phyloP scores from a whole-genome alignment of 1,140 invertebrate genomes.

The Penaeus indicus region DNA sequence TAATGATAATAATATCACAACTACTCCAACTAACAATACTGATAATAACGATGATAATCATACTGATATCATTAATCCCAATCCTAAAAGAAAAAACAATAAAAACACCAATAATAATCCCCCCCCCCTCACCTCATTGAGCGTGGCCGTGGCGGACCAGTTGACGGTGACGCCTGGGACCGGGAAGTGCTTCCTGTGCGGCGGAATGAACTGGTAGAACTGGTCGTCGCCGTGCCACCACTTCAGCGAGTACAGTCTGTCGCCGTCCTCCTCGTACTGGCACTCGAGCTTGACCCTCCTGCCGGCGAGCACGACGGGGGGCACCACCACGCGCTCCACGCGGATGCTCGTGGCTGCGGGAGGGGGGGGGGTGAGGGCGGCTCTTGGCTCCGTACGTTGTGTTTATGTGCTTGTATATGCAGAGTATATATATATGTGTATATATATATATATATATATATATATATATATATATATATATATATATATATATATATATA shows the following conservation, averaged over 20 bases:
- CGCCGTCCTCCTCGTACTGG: constrained; percentile 83
- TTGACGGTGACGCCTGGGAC: constrained; percentile 56
- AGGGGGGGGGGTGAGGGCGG: neutral
- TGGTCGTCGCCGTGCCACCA: constrained; percentile 85
- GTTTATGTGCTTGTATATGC: neutral
- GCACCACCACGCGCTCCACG: constrained; percentile 64
- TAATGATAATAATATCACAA: no score
- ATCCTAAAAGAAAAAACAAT: neutral
- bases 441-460: neutral
- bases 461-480: neutral
- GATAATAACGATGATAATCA: no score
- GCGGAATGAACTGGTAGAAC: constrained; percentile 81
- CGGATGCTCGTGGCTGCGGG: constrained; percentile 49
- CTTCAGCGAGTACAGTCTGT: constrained; percentile 85
- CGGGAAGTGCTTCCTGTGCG: constrained; percentile 53
- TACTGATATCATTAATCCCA: no score
- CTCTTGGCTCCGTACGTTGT: neutral
- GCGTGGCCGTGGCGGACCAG: constrained; percentile 50
- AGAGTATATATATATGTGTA: neutral
- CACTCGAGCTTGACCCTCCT: constrained; percentile 75
- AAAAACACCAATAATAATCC: neutral
- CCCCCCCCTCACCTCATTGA: constrained; percentile 42
- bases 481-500: neutral
- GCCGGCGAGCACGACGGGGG: constrained; percentile 52
- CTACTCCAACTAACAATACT: no score